Evolutionary conservation across 30 jellyfish, hydroid and myxozoan genomes (phyloP), one percentile per base, ranked within the genome.

Genomic region (Rhopilema esculentum): DNA sequence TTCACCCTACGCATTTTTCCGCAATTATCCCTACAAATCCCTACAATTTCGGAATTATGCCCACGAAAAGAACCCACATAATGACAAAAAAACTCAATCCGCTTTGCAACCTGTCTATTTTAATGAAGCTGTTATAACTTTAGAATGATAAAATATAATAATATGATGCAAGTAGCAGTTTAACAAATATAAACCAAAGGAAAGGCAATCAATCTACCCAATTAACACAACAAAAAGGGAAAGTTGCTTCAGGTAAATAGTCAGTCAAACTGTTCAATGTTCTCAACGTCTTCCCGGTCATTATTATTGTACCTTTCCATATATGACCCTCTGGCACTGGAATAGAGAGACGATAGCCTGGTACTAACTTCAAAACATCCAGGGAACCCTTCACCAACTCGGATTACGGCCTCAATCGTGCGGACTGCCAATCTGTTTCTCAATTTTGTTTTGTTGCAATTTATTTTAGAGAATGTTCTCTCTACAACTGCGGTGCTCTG

Each of bases 401-500:
- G 77, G 71, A 86, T 83, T 2, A 86, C 68, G n/a, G 95, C 88
- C 64, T 86, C 85, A 24, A 75, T 66, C 27, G 95, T 86, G 31
- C 83, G 52, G 66, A 74, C 79, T 22, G 70, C 89, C 27, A 86
- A 70, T 18, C 21, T 8, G 32, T 76, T 86, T 27, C 89, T 72
- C 21, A 86, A 50, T 65, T 76, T 75, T 1, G 84, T 86, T 77
- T 86, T 86, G 65, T 86, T 86, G 95, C 57, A 53, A 48, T 74
- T 30, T 27, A 66, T 69, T 40, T 86, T 76, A 12, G 89, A 86
- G 57, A 86, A 86, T 9, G 89, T 75, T 28, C 95, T 16, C 52
- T 86, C 89, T 23, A 75, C 90, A 15, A 83, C 77, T n/a, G 95
- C 89, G 24, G 95, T 86, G 85, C 95, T 86, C 57, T 76, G 95